Evolutionary conservation across 1,140 invertebrate genomes (phyloP).

Genomic region (Chelonus insularis): DNA sequence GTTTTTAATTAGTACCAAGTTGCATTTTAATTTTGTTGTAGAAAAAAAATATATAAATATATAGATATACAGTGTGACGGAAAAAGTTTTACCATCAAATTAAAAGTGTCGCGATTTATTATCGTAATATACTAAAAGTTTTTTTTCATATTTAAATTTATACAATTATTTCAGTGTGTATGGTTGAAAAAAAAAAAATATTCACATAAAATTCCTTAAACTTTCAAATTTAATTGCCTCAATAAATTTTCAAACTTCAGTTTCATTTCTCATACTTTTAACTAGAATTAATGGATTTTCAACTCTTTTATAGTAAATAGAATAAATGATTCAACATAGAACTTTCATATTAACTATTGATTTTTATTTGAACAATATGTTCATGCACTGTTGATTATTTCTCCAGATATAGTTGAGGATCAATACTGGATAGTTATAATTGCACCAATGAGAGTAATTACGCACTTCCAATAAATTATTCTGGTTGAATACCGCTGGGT

Average conservation of each 20-base stretch:
- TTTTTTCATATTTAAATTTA: slow-evolving; percentile 4
- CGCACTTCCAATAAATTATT: slow-evolving; percentile 24
- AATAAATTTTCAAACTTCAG: background rate
- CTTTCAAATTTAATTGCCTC: background rate
- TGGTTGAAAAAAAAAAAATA: background rate
- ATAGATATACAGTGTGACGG: background rate
- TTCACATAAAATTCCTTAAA: slow-evolving; percentile 2
- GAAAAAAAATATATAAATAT: background rate
- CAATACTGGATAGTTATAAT: slow-evolving; percentile 4
- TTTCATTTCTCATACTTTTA: background rate
- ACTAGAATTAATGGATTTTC: background rate
- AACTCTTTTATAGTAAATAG: background rate
- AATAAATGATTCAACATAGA: too few species aligned
- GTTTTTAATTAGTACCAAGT: slow-evolving; percentile 18
- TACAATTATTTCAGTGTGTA: background rate
- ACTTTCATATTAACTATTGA: too few species aligned
- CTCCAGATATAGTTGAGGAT: slow-evolving; percentile 4
- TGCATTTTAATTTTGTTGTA: slow-evolving; percentile 20
- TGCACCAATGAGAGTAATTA: slow-evolving; percentile 24
- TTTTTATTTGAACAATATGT: too few species aligned
- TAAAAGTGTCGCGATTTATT: background rate
- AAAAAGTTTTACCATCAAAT: background rate
- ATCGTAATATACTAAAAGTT: slow-evolving; percentile 1
- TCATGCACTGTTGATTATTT: background rate
- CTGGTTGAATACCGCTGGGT: slow-evolving; percentile 15